These are phyloP conservation scores for Copsychus sechellarum DNA, from an alignment of 2,113 vertebrate species.

Conservation along the genomic window DNA sequence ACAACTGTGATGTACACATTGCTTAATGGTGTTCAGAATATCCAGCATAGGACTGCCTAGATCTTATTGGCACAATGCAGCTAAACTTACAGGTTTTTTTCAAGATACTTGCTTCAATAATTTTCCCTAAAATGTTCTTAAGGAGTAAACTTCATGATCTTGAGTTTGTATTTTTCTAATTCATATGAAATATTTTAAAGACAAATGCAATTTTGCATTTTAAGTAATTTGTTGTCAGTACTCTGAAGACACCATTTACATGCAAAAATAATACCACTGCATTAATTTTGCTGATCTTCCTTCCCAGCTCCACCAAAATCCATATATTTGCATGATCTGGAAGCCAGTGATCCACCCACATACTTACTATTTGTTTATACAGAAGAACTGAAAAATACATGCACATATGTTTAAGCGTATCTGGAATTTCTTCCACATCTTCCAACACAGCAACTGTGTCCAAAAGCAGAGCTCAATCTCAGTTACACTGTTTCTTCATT, in stretches of 20 bases:
- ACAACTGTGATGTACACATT: neutral
- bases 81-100: neutral
- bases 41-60: neutral
- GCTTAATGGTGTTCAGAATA: neutral
- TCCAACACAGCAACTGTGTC: neutral
- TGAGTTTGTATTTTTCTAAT: neutral
- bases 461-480: constrained; percentile 1
- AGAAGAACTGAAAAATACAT: constrained; percentile 22
- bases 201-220: neutral
- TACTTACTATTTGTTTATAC: constrained; percentile 2
- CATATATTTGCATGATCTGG: constrained; percentile 35
- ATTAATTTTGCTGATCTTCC: neutral
- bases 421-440: constrained; percentile 17
- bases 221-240: neutral
- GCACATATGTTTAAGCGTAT: neutral
- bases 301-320: constrained; percentile 41
- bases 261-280: neutral
- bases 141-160: neutral
- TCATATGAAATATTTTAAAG: neutral
- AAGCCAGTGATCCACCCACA: constrained; percentile 33
- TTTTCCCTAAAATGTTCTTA: neutral
- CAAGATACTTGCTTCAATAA: neutral
- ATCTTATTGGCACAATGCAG: neutral
- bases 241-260: constrained; percentile 18
- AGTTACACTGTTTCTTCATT: neutral